Evolutionary conservation across 1,140 invertebrate genomes (phyloP).

Genomic region (Drosophila prosaltans): DNA sequence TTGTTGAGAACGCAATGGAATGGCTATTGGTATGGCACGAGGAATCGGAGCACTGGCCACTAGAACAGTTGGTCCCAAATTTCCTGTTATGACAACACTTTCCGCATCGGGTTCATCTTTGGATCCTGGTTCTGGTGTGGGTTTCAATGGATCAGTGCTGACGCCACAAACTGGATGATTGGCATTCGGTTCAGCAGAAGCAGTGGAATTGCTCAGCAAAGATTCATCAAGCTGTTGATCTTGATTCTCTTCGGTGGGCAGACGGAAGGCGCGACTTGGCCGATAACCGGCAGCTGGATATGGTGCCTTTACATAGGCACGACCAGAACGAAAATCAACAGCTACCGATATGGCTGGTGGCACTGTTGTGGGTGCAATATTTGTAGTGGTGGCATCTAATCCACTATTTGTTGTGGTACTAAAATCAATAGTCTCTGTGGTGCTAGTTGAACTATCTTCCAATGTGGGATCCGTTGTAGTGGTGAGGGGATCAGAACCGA

Average conservation of each 20-base stretch:
- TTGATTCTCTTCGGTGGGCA: conserved; percentile 58
- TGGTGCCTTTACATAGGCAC: conserved; percentile 49
- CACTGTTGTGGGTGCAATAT: too few species aligned
- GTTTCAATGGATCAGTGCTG: conserved; percentile 72
- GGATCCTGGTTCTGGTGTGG: conserved; percentile 66
- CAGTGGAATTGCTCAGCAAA: conserved; percentile 8
- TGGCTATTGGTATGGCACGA: conserved; percentile 55
- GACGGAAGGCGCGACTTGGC: conserved; percentile 65
- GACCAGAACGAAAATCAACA: conserved; percentile 39
- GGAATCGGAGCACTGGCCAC: conserved; percentile 45
- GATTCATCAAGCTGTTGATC: conserved; percentile 31
- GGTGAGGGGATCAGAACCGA: conserved; percentile 5
- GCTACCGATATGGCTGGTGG: conserved; percentile 1
- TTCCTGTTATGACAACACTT: conserved; percentile 62
- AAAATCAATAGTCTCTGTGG: conserved; percentile 53
- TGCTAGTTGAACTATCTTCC: conserved; percentile 50
- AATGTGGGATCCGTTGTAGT: conserved; percentile 55
- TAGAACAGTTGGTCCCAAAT: conserved; percentile 61
- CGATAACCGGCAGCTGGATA: conserved; percentile 73
- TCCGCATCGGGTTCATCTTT: conserved; percentile 71
- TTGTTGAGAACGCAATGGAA: conserved; percentile 63
- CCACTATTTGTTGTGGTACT: conserved; percentile 48
- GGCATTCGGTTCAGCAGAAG: conserved; percentile 40
- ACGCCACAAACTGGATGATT: conserved; percentile 74
- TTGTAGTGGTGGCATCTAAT: conserved; percentile 42